Conservation (phyloP, 2,797 vertebrate species). For the Megalops cyprinoides region DNA sequence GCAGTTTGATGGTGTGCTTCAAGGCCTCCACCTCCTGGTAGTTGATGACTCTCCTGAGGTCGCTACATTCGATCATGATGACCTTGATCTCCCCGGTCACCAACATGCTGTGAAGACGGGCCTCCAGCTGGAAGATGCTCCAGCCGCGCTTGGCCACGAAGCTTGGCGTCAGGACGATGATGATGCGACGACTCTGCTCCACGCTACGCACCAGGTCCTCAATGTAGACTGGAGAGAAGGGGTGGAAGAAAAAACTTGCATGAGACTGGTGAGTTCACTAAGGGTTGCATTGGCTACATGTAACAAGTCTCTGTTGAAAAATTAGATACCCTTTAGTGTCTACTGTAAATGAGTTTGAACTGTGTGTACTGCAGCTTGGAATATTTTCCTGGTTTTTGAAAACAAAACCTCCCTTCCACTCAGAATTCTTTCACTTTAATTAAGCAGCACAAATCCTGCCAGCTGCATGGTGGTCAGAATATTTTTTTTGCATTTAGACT, state of each 20-base stretch:
- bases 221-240: slow-evolving; percentile 80
- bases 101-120: slow-evolving; percentile 92
- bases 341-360: too few relatives aligned
- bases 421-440: too few relatives aligned
- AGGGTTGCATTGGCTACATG: background rate
- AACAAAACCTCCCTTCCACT: background rate
- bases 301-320: background rate
- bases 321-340: too few relatives aligned
- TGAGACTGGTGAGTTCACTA: background rate
- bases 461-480: background rate
- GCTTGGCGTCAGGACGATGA: slow-evolving; percentile 92
- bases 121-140: slow-evolving; percentile 98
- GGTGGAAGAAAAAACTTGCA: slow-evolving; percentile 37
- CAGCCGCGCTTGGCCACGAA: slow-evolving; percentile 92
- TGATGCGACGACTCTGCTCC: slow-evolving; percentile 93
- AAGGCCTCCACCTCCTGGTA: slow-evolving; percentile 94
- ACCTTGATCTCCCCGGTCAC: slow-evolving; percentile 95
- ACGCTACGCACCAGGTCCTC: slow-evolving; percentile 93
- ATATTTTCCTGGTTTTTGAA: background rate
- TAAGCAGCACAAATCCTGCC: too few relatives aligned
- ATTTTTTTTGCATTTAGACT: background rate
- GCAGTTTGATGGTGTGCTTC: slow-evolving; percentile 92
- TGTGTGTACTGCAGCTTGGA: background rate
- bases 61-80: slow-evolving; percentile 94
- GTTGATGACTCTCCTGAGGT: slow-evolving; percentile 88